phyloP scores from a whole-genome alignment of 2,113 vertebrate genomes.

The Perca schrenkii region DNA sequence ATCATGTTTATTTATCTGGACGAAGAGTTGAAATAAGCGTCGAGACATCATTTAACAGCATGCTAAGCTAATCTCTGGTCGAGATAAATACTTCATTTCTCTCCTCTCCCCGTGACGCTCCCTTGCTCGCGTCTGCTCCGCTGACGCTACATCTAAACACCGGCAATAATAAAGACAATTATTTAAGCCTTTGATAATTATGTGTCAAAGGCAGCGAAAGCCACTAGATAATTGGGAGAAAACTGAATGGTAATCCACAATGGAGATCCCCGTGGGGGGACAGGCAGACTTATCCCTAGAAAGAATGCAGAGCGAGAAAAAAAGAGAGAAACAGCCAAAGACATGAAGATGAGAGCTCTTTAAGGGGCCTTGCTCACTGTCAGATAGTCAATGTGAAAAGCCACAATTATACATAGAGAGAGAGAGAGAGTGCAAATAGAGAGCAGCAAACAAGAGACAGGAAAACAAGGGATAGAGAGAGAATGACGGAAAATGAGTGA shows the following conservation, averaged over 20 bases:
- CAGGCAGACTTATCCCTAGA: conserved; percentile 78
- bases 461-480: conserved; percentile 51
- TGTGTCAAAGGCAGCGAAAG: conserved; percentile 86
- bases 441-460: conserved; percentile 62
- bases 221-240: conserved; percentile 87
- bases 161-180: conserved; percentile 86
- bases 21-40: conserved; percentile 73
- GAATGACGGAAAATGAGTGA: conserved; percentile 63
- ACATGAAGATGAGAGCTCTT: conserved; percentile 80
- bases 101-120: conserved; percentile 78
- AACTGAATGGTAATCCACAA: conserved; percentile 87
- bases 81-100: conserved; percentile 85
- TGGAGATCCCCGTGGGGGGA: conserved; percentile 80
- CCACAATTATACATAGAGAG: conserved; percentile 78
- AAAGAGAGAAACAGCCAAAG: conserved; percentile 67
- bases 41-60: conserved; percentile 78
- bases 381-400: conserved; percentile 81
- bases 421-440: conserved; percentile 56
- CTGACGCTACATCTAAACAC: conserved; percentile 82
- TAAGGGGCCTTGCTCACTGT: conserved; percentile 77
- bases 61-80: conserved; percentile 80
- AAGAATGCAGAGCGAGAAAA: conserved; percentile 69
- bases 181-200: conserved; percentile 89
- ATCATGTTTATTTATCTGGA: conserved; percentile 80
- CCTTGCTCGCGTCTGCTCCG: conserved; percentile 66